Conservation (phyloP, 2,797 vertebrate species). For the Pogonophryne albipinna region DNA sequence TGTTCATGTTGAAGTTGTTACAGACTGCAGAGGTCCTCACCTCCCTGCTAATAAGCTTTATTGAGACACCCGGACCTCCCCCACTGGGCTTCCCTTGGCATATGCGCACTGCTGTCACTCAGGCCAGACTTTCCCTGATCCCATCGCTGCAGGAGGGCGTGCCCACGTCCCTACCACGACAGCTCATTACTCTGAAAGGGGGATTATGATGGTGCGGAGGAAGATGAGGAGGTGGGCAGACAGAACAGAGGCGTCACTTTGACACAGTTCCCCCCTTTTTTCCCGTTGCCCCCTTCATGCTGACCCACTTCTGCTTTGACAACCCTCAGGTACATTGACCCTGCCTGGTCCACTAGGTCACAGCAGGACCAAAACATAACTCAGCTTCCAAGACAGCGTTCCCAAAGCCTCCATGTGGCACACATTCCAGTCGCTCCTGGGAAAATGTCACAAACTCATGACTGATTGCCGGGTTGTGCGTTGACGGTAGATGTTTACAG, state of each 20-base stretch:
- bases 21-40: slow-evolving; percentile 57
- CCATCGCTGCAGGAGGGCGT: slow-evolving; percentile 69
- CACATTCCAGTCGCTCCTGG: slow-evolving; percentile 71
- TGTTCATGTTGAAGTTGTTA: slow-evolving; percentile 52
- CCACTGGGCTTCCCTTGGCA: slow-evolving; percentile 75
- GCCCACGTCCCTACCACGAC: slow-evolving; percentile 73
- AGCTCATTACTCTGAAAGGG: slow-evolving; percentile 81
- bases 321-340: slow-evolving; percentile 73
- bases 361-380: slow-evolving; percentile 77
- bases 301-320: slow-evolving; percentile 80
- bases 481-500: slow-evolving; percentile 43
- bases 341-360: slow-evolving; percentile 71
- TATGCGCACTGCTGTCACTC: slow-evolving; percentile 78
- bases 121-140: slow-evolving; percentile 78
- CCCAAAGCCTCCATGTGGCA: slow-evolving; percentile 64
- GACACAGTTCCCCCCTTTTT: slow-evolving; percentile 69
- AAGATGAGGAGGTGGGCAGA: slow-evolving; percentile 71
- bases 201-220: slow-evolving; percentile 73
- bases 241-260: slow-evolving; percentile 65
- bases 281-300: slow-evolving; percentile 54
- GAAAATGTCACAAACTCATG: slow-evolving; percentile 70
- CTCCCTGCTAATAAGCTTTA: slow-evolving; percentile 78
- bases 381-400: slow-evolving; percentile 54
- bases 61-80: slow-evolving; percentile 74
- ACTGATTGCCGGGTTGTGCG: slow-evolving; percentile 43